Base-by-base conservation (phyloP, 2,113 vertebrate genomes). In the Centrocercus urophasianus region DNA sequence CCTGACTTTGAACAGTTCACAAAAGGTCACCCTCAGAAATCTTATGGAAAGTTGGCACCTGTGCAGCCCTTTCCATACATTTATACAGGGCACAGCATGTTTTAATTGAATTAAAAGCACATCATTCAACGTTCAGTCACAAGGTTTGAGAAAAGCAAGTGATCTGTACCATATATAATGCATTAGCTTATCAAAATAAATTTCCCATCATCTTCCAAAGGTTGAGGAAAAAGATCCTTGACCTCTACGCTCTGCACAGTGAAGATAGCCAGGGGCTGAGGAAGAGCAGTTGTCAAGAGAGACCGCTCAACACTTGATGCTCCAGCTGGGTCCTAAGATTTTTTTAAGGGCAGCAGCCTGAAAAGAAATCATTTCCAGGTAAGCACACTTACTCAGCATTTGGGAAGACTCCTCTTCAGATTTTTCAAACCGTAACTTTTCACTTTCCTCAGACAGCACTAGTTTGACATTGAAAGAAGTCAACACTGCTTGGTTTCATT, bases 21-120 rank as follows among this genome's bases (percentile, higher is more conserved):
- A 66, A 57, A 89, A 91, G 85, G 93, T 86, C 82, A 95, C 18
- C n/a, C 71, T 88, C 67, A 70, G 92, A 56, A 91, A 83, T 32
- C 57, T n/a, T 20, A 22, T 0, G 7, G 82, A 90, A 90, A 90
- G 57, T 84, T 92, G 91, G 89, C 66, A 76, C 4, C 74, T 5
- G 27, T 36, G 48, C 86, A 82, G 74, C 81, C 40, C 27, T 34
- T 82, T 59, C 72, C 88, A 61, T 4, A 2, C 30, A 42, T 75
- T 83, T 72, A 67, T 38, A 70, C 30, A 59, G 21, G 67, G 80
- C 52, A 88, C 73, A 34, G 81, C 67, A 50, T 6, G 47, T 6
- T 80, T 52, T 52, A 78, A 75, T 54, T 27, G 45, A 94, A 70
- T 36, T 63, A 15, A 77, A 84, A 86, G 74, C 65, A 34, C 32